Conservation (phyloP, 2,113 vertebrate genomes). For the Lampris incognitus region DNA sequence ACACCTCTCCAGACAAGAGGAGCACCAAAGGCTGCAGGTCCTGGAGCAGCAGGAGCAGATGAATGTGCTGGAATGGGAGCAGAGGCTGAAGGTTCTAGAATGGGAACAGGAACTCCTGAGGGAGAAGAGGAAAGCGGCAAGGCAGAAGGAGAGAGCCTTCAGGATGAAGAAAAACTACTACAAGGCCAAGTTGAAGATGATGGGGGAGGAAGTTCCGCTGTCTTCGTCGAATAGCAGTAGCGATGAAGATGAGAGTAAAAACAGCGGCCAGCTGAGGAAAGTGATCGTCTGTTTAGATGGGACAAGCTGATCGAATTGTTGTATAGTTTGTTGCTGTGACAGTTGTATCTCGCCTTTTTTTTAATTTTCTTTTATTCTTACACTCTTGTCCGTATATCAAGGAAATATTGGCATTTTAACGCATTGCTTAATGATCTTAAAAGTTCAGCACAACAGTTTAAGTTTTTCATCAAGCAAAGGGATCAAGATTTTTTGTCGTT, state of each 20-base stretch:
- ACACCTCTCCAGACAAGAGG: slow-evolving; percentile 48
- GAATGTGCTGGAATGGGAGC: slow-evolving; percentile 81
- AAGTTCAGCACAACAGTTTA: not conserved
- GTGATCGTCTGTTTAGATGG: not conserved
- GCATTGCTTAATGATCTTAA: slow-evolving; percentile 16
- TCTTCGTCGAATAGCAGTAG: slow-evolving; percentile 77
- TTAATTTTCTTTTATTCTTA: slow-evolving; percentile 2
- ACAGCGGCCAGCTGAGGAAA: not conserved
- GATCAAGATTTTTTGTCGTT: too few relatives aligned
- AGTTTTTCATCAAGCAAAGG: not conserved
- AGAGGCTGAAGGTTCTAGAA: slow-evolving; percentile 79
- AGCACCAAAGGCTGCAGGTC: slow-evolving; percentile 54
- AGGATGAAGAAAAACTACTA: slow-evolving; percentile 82
- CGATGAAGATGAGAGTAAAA: slow-evolving; percentile 46
- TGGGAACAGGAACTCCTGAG: slow-evolving; percentile 81
- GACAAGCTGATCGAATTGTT: slow-evolving; percentile 28
- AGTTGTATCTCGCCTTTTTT: not conserved
- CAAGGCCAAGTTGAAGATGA: slow-evolving; percentile 77
- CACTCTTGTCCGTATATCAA: not conserved
- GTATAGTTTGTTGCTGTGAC: not conserved
- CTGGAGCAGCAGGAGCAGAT: slow-evolving; percentile 78
- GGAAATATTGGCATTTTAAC: slow-evolving; percentile 40
- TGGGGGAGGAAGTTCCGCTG: slow-evolving; percentile 61
- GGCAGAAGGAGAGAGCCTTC: slow-evolving; percentile 79
- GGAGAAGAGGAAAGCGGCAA: slow-evolving; percentile 73